Base-by-base conservation (phyloP, 2,113 vertebrate genomes). In the Bombycilla garrulus region DNA sequence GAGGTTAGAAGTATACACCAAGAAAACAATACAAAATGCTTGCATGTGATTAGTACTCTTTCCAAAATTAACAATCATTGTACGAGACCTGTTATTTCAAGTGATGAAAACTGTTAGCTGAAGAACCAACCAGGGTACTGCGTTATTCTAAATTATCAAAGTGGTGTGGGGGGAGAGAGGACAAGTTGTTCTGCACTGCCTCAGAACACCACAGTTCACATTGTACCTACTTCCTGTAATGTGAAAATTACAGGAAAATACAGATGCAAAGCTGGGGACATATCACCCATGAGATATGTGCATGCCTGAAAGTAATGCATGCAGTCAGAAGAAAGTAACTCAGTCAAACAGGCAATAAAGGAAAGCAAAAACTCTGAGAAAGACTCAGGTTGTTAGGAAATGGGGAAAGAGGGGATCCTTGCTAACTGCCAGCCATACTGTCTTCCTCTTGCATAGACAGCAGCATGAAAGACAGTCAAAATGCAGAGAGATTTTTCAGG, bases 101-200 rank as follows among this genome's bases (percentile, higher is more conserved):
- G n/a, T 28, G 44, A 40, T 56, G 56, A 81, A 78, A 86, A 12
- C 28, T 92, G 20, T 54, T 64, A 80, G 36, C 13, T 81, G 21
- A 67, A 56, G 83, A 92, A 58, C 14, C 3, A 73, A 54, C 33
- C 13, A 33, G 35, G 6, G 13, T 62, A 31, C 7, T 54, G 16
- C 19, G 14, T 74, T 81, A 31, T 47, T 78, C 29, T 78, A 74
- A 89, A 42, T 71, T 51, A 51, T 8, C 11, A 56, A 18, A 8
- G 8, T 18, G 2, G 5, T 47, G 33, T 5, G 0, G 9, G 16
- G 12, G 7, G 7, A 25, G 19, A 36, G 11, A 15, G 14, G 4
- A 9, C 23, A 36, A 19, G 12, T n/a, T 44, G 10, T 42, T 73
- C 11, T 2, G 1, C 9, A 8, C 16, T 83, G 7, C 12, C 18